Evolutionary conservation across 2,113 vertebrate genomes (phyloP).

Genomic region (Oncorhynchus clarkii): DNA sequence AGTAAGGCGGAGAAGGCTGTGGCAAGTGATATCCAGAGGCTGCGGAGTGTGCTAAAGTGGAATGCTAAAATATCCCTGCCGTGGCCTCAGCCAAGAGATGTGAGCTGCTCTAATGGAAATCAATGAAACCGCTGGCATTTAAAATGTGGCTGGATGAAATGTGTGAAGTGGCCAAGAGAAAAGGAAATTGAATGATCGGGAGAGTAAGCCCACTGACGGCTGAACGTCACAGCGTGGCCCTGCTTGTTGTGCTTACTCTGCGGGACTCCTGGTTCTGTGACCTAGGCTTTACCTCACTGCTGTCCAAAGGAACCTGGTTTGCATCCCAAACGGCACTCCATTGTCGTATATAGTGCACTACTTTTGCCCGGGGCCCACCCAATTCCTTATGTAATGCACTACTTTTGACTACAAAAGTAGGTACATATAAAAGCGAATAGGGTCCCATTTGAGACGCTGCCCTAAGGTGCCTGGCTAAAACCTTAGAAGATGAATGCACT

Average conservation of each 20-base stretch:
- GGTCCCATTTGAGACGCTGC: neutral
- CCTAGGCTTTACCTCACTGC: slow-evolving; percentile 15
- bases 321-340: no score
- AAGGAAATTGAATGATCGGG: slow-evolving; percentile 54
- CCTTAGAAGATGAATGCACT: neutral
- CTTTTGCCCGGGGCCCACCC: no score
- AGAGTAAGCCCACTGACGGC: slow-evolving; percentile 41
- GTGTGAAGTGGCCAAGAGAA: slow-evolving; percentile 55
- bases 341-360: no score
- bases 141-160: slow-evolving; percentile 66
- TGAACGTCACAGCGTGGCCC: slow-evolving; percentile 17
- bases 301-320: neutral
- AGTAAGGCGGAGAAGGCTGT: neutral
- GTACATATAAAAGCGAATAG: no score
- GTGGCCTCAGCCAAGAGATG: slow-evolving; percentile 40
- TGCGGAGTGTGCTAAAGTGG: slow-evolving; percentile 43
- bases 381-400: no score
- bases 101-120: slow-evolving; percentile 67
- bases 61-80: slow-evolving; percentile 49
- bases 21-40: slow-evolving; percentile 31
- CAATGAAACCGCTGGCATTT: slow-evolving; percentile 69
- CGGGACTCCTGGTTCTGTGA: slow-evolving; percentile 5
- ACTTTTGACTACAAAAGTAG: no score
- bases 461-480: neutral
- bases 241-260: slow-evolving; percentile 10